phyloP scores from a whole-genome alignment of 2,888 invertebrate genomes.

The Lithophane semibrunnea region DNA sequence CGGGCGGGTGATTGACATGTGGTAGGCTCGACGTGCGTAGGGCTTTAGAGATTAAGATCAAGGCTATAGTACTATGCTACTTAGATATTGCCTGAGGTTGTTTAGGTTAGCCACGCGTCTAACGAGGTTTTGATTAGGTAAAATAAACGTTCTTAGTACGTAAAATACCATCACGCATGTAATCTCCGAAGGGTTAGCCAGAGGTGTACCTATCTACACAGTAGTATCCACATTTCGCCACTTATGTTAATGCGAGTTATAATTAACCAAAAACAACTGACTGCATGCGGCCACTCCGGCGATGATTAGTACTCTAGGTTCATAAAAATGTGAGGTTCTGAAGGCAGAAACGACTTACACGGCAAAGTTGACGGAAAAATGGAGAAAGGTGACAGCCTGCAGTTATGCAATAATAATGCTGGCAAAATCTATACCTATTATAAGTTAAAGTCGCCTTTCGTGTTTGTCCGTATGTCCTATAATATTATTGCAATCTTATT shows the following conservation, averaged over 20 bases:
- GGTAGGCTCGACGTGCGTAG: slow-evolving; percentile 18
- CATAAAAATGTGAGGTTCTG: not conserved
- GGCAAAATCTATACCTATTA: not conserved
- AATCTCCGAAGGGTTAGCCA: not conserved
- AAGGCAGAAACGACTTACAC: not conserved
- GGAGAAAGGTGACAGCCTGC: not conserved
- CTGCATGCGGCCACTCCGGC: too few relatives aligned
- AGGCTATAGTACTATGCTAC: not conserved
- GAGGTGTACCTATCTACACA: not conserved
- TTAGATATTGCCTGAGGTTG: not conserved
- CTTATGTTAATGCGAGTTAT: too few relatives aligned
- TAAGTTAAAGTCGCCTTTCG: too few relatives aligned
- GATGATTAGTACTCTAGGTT: too few relatives aligned
- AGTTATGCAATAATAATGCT: not conserved
- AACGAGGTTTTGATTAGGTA: not conserved
- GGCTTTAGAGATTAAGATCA: slow-evolving; percentile 6
- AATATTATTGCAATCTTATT: too few relatives aligned
- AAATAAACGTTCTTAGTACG: not conserved
- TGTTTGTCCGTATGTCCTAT: not conserved
- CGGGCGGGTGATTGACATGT: slow-evolving; percentile 30
- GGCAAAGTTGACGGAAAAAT: not conserved
- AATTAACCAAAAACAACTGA: too few relatives aligned
- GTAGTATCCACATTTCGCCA: not conserved
- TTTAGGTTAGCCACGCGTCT: not conserved
- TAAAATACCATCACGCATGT: not conserved